phyloP scores from a whole-genome alignment of 2,113 vertebrate species.

The Eclectus roratus region DNA sequence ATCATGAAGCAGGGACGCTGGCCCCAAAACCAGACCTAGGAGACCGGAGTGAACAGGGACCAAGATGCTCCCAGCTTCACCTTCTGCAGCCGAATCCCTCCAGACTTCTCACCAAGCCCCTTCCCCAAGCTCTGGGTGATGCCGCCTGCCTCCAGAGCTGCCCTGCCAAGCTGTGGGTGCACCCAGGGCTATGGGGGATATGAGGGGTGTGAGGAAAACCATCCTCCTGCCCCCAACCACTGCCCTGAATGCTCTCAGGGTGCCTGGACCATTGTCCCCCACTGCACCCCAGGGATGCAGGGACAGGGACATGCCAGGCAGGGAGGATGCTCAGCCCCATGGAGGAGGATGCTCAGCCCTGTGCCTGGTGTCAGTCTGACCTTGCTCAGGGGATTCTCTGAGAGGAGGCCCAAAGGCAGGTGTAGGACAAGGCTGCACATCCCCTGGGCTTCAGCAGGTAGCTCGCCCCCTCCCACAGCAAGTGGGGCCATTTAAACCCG shows the following conservation, averaged over 20 bases:
- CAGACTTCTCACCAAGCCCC: background rate
- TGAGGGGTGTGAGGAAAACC: fast-evolving
- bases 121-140: fast-evolving
- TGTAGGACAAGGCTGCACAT: background rate
- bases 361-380: background rate
- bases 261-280: fast-evolving
- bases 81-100: background rate
- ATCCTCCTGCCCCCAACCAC: background rate
- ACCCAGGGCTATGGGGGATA: fast-evolving
- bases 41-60: background rate
- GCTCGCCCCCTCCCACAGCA: background rate
- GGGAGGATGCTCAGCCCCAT: background rate
- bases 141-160: background rate
- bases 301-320: fast-evolving
- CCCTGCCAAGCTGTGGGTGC: background rate
- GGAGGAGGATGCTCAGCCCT: background rate
- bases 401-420: background rate
- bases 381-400: fast-evolving
- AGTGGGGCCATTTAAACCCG: background rate
- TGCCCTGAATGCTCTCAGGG: background rate
- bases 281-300: background rate
- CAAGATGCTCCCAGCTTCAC: background rate
- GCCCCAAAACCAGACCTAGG: background rate
- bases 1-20: background rate
- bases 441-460: background rate